Evolutionary conservation across 1,140 invertebrate species (phyloP).

Genomic region (Bombyx mandarina): DNA sequence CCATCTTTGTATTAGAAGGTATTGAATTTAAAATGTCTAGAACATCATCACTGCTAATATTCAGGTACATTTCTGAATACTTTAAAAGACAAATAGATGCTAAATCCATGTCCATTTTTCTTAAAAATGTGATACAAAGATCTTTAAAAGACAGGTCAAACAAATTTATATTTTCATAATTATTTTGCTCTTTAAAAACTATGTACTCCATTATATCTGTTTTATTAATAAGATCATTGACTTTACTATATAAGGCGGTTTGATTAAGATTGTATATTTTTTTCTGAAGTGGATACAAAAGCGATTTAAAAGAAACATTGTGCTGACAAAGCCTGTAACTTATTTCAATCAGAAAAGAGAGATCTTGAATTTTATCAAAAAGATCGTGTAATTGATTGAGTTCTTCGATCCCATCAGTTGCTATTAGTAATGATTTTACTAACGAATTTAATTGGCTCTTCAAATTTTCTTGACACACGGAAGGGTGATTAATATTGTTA

Average conservation of each 20-base stretch:
- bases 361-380: slow-evolving; percentile 46
- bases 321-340: slow-evolving; percentile 38
- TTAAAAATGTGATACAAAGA: slow-evolving; percentile 46
- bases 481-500: slow-evolving; percentile 7
- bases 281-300: slow-evolving; percentile 48
- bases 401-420: slow-evolving; percentile 18
- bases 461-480: slow-evolving; percentile 38
- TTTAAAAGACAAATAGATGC: slow-evolving; percentile 61
- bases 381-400: slow-evolving; percentile 23
- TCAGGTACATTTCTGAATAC: slow-evolving; percentile 40
- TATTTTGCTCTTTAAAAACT: slow-evolving; percentile 38
- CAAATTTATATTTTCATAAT: slow-evolving; percentile 40
- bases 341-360: slow-evolving; percentile 31
- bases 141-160: slow-evolving; percentile 40
- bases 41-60: slow-evolving; percentile 31
- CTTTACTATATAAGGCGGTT: slow-evolving; percentile 22
- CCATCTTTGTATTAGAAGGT: slow-evolving; percentile 52
- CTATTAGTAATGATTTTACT: slow-evolving; percentile 21
- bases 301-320: slow-evolving; percentile 37
- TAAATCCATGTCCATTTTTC: slow-evolving; percentile 53
- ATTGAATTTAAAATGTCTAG: slow-evolving; percentile 46
- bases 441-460: slow-evolving; percentile 37
- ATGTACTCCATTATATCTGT: slow-evolving; percentile 55
- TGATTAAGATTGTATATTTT: slow-evolving; percentile 30
- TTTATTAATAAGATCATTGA: slow-evolving; percentile 47